A percentile compares a stretch with the other conserved stretches of the same genome.
phyloP scores from a whole-genome alignment of 2,113 vertebrate genomes.

The Arvicanthis niloticus region DNA sequence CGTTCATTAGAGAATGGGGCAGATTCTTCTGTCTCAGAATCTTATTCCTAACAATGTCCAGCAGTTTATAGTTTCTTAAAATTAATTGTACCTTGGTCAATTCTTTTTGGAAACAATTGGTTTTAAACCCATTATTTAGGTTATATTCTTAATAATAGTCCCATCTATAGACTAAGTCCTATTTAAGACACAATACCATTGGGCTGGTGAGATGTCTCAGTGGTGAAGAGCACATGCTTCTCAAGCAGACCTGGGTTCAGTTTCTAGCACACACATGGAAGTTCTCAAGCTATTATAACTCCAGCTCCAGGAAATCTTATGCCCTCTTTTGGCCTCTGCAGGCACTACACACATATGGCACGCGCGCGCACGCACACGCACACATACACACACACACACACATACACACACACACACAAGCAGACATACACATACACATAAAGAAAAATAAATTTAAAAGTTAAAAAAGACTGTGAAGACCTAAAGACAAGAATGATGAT shows the following conservation, averaged over 20 bases:
- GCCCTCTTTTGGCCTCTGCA: neutral
- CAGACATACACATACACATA: too few species aligned
- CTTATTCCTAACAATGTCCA: neutral
- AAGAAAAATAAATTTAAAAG: neutral
- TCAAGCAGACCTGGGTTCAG: neutral
- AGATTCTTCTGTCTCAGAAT: neutral
- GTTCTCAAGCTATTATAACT: neutral
- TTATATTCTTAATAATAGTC: neutral
- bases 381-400: too few species aligned
- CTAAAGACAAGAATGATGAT: conserved; percentile 8
- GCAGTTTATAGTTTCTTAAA: neutral
- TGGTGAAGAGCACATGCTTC: neutral
- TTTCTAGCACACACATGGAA: neutral
- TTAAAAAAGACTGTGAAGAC: neutral
- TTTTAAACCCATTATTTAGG: conserved; percentile 26
- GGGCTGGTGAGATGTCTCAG: neutral
- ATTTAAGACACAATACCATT: neutral
- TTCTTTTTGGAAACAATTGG: conserved; percentile 30
- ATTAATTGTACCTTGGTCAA: neutral
- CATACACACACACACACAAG: too few species aligned
- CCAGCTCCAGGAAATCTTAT: too few species aligned
- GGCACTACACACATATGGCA: neutral
- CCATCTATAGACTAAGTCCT: conserved; percentile 15
- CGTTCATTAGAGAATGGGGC: neutral
- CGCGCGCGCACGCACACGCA: neutral